Percentiles rank a stretch among this genome's conserved stretches.
Conservation (phyloP, 2,113 vertebrate genomes). For the Thalassarche chlororhynchos region DNA sequence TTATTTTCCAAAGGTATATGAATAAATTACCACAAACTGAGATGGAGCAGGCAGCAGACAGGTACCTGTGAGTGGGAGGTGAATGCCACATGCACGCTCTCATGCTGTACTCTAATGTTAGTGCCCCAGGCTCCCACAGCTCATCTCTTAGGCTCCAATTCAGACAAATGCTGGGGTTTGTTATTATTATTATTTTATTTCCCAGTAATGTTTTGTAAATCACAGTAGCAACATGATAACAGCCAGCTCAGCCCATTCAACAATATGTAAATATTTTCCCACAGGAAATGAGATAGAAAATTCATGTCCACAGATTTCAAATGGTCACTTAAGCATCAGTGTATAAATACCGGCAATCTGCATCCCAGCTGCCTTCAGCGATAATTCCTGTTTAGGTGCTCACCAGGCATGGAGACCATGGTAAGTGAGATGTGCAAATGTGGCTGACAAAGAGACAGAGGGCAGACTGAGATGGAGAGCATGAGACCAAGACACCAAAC, state of each 20-base stretch:
- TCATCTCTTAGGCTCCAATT: neutral
- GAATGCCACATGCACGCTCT: neutral
- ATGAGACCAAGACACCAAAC: neutral
- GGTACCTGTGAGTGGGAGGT: neutral
- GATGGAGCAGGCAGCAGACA: neutral
- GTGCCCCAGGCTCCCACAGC: neutral
- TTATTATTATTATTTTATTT: neutral
- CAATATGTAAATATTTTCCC: conserved; percentile 16
- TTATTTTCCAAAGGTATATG: neutral
- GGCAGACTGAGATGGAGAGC: neutral
- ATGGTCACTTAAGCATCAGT: conserved; percentile 24
- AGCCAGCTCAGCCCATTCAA: neutral
- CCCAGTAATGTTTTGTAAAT: neutral
- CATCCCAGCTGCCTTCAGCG: neutral
- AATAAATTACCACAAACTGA: neutral
- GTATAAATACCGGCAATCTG: neutral
- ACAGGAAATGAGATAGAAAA: conserved; percentile 35
- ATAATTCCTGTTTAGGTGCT: conserved; percentile 23
- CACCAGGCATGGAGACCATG: neutral
- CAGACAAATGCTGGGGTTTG: neutral
- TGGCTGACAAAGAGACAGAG: neutral
- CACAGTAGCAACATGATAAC: neutral
- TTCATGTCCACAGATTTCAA: neutral
- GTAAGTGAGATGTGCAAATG: neutral
- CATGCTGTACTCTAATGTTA: neutral